Conservation (phyloP, 1,140 invertebrate genomes). For the Notospermus geniculatus region DNA sequence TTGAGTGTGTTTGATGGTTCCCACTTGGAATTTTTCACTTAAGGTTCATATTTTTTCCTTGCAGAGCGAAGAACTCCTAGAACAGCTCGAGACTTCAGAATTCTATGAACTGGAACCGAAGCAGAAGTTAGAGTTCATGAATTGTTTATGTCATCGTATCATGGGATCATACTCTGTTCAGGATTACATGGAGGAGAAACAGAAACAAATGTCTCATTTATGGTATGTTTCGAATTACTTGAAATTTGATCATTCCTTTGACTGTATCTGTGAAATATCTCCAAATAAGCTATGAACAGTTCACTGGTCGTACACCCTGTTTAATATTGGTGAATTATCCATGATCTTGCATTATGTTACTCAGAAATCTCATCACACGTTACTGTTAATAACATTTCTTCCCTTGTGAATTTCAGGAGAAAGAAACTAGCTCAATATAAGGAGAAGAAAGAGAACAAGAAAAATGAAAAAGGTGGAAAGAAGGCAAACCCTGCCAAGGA, state of each 20-base stretch:
- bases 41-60: no score
- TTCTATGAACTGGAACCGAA: slow-evolving; percentile 41
- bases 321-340: no score
- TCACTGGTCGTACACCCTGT: neutral
- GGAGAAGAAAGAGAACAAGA: slow-evolving; percentile 32
- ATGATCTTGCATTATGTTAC: no score
- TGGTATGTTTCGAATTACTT: slow-evolving; percentile 40
- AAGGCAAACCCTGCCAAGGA: slow-evolving; percentile 18
- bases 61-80: slow-evolving; percentile 42
- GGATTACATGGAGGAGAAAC: slow-evolving; percentile 53
- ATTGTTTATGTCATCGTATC: slow-evolving; percentile 46
- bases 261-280: no score
- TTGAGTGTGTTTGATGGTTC: no score
- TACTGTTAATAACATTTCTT: no score
- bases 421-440: slow-evolving; percentile 35
- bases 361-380: no score
- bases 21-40: no score
- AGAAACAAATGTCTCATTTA: slow-evolving; percentile 33
- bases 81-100: slow-evolving; percentile 41
- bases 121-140: slow-evolving; percentile 44
- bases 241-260: neutral
- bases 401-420: slow-evolving; percentile 42
- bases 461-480: slow-evolving; percentile 28
- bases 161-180: slow-evolving; percentile 52
- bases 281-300: no score